Conservation (phyloP, 2,797 vertebrate species). For the Melanotaenia trifasciata region DNA sequence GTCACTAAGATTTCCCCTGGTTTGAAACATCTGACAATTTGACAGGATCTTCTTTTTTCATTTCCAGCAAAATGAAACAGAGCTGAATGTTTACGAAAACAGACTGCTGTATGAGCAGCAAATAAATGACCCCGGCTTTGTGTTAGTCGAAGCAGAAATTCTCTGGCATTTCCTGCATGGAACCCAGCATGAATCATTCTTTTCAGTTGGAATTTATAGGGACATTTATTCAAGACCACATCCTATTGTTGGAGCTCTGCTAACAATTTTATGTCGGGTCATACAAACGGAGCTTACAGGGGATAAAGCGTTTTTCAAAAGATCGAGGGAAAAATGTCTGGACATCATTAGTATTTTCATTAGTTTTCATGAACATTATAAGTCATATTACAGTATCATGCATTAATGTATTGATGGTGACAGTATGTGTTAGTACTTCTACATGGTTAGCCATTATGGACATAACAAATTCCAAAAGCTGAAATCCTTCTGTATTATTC, state of each 20-base stretch:
- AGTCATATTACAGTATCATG: background rate
- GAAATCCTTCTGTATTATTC: background rate
- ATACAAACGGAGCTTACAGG: constrained; percentile 21
- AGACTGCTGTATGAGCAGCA: constrained; percentile 20
- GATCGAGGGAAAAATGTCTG: constrained; percentile 10
- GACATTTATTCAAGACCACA: constrained; percentile 41
- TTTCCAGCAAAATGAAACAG: constrained; percentile 5
- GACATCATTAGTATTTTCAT: background rate
- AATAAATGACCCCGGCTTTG: constrained; percentile 24
- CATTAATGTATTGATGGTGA: background rate
- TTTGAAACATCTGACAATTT: constrained; percentile 25
- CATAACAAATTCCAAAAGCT: background rate
- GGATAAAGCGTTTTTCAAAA: constrained; percentile 12
- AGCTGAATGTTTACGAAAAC: constrained; percentile 38
- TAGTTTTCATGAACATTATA: constrained; percentile 6
- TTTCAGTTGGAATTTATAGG: constrained; percentile 28
- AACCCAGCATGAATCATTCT: constrained; percentile 23
- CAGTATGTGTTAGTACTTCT: constrained; percentile 5
- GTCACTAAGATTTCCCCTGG: constrained; percentile 13
- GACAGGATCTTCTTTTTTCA: constrained; percentile 18
- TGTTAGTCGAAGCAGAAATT: constrained; percentile 18
- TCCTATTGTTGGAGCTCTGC: constrained; percentile 36
- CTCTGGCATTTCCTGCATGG: constrained; percentile 24
- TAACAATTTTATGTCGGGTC: constrained; percentile 38
- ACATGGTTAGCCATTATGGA: constrained; percentile 1